phyloP scores from a whole-genome alignment of 2,113 vertebrate genomes.

The Tor tambroides region DNA sequence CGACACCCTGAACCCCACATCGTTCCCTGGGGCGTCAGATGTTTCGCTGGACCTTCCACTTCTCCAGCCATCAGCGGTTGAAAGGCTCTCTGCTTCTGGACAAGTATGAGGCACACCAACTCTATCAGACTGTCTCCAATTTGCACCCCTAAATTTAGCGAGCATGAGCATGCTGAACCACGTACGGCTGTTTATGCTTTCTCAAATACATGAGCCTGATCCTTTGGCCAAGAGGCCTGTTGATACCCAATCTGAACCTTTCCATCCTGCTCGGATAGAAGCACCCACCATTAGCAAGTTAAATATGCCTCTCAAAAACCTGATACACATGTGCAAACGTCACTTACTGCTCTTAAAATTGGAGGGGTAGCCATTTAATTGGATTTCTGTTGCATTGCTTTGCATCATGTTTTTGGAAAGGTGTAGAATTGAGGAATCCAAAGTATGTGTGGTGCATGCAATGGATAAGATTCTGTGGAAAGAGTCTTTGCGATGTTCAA shows the following conservation, averaged over 20 bases:
- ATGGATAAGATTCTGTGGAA: not conserved
- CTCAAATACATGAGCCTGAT: conserved; percentile 6
- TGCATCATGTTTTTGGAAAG: not conserved
- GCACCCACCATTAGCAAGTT: not conserved
- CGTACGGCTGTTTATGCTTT: conserved; percentile 17
- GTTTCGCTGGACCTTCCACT: conserved; percentile 72
- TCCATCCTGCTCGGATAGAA: not conserved
- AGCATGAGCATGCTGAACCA: conserved; percentile 26
- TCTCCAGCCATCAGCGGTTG: conserved; percentile 73
- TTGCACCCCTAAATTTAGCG: conserved; percentile 31
- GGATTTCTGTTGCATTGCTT: not conserved
- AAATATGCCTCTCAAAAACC: not conserved
- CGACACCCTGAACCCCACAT: conserved; percentile 68
- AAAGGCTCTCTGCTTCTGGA: conserved; percentile 91
- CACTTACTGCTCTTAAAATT: not conserved
- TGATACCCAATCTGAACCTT: conserved; percentile 28
- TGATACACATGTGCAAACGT: not conserved
- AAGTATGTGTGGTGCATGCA: conserved; percentile 1
- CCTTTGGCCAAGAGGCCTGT: not conserved
- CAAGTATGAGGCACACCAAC: conserved; percentile 82
- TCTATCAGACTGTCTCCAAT: conserved; percentile 8
- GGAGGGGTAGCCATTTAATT: not conserved
- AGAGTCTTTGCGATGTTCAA: not conserved
- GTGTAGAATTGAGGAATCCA: not conserved
- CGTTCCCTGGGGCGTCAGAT: conserved; percentile 65